These are phyloP conservation scores for Trichogramma evanescens DNA, from an alignment of 2,888 invertebrate species.

Conservation along the genomic window DNA sequence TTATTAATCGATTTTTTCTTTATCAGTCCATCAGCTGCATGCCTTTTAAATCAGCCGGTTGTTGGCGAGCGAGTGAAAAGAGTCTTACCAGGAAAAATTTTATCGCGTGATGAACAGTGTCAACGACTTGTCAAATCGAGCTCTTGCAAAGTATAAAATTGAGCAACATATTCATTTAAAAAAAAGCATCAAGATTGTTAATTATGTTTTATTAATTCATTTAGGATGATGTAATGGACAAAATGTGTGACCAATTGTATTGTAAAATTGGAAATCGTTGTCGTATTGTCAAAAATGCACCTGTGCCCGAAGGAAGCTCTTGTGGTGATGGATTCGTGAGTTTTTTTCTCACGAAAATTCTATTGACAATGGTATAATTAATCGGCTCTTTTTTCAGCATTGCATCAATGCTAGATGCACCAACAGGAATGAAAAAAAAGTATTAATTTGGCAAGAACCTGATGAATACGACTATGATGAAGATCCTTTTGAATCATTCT, in stretches of 20 bases:
- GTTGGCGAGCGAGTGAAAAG: not conserved
- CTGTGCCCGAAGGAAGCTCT: not conserved
- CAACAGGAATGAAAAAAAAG: not conserved
- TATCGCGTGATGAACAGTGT: slow-evolving; percentile 3
- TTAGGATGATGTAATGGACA: not conserved
- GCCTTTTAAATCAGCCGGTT: slow-evolving; percentile 6
- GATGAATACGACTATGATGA: too few species aligned
- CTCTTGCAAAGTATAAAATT: not conserved
- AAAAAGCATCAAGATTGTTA: not conserved
- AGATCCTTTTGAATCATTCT: too few species aligned
- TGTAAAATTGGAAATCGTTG: not conserved
- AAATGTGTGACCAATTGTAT: not conserved
- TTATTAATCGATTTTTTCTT: too few species aligned
- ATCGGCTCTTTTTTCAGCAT: slow-evolving; percentile 1
- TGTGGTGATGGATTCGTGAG: slow-evolving; percentile 2
- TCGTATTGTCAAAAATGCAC: not conserved
- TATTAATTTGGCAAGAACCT: too few species aligned
- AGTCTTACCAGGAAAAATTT: slow-evolving; percentile 3
- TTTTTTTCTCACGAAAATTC: not conserved
- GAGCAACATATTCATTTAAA: not conserved
- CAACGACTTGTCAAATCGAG: not conserved
- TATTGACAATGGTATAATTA: too few species aligned
- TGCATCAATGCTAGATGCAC: slow-evolving; percentile 4
- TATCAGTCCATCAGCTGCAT: slow-evolving; percentile 1
- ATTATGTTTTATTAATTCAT: not conserved